A percentile compares a stretch with the other conserved stretches of the same genome.
Conservation (phyloP, 2,888 invertebrate genomes). For the Slavum lentiscoides region DNA sequence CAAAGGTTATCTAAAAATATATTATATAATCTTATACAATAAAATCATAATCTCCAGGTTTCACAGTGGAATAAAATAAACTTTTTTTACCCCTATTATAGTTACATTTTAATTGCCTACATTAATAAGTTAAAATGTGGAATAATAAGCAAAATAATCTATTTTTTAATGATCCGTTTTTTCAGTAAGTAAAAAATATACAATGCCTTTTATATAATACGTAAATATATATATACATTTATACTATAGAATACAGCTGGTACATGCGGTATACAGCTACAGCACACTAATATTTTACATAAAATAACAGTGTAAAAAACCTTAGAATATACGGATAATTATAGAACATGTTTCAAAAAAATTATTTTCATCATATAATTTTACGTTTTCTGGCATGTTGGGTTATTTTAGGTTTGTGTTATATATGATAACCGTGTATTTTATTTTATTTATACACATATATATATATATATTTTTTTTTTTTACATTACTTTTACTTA, state of each 20-base stretch:
- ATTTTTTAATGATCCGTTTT: constrained; percentile 59
- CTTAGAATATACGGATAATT: too few relatives aligned
- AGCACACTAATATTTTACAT: too few relatives aligned
- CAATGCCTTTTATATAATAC: not conserved
- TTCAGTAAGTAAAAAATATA: constrained; percentile 57
- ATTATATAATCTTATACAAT: not conserved
- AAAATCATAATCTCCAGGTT: not conserved
- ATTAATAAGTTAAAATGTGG: constrained; percentile 6
- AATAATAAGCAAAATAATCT: constrained; percentile 1
- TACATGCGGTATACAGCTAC: too few relatives aligned
- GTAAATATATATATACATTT: not conserved
- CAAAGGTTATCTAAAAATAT: not conserved
- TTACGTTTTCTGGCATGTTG: too few relatives aligned
- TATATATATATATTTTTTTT: not conserved
- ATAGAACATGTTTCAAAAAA: too few relatives aligned
- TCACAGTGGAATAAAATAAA: not conserved
- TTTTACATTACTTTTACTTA: not conserved
- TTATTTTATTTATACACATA: not conserved
- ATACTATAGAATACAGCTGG: too few relatives aligned
- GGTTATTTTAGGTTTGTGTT: too few relatives aligned
- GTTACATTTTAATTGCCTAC: not conserved
- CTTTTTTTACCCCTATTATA: too few relatives aligned
- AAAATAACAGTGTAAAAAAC: too few relatives aligned
- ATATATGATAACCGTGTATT: too few relatives aligned
- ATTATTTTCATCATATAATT: too few relatives aligned